Conservation (phyloP, 1,140 invertebrate species). For the Micrasema minimum region DNA sequence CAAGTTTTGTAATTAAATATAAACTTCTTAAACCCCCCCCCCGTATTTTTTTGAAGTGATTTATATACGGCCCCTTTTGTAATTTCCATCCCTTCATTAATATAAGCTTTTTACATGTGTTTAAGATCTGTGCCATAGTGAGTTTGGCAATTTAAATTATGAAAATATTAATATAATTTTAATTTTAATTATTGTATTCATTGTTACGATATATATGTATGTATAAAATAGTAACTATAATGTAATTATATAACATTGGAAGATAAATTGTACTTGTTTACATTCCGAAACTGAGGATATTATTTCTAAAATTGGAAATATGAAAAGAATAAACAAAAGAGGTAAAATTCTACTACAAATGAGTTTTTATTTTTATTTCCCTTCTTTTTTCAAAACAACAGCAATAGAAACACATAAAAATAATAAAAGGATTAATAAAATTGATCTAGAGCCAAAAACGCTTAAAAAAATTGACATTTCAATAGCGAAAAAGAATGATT, state of each 20-base stretch:
- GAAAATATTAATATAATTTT: slow-evolving; percentile 47
- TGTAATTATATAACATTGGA: slow-evolving; percentile 48
- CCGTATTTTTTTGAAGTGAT: too few relatives aligned
- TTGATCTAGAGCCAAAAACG: too few relatives aligned
- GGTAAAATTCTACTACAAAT: slow-evolving; percentile 46
- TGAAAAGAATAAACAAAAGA: slow-evolving; percentile 48
- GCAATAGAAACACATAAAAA: too few relatives aligned
- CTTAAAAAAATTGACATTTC: too few relatives aligned
- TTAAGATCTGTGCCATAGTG: slow-evolving; percentile 52
- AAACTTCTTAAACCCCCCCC: too few relatives aligned
- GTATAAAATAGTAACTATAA: slow-evolving; percentile 49
- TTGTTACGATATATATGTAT: slow-evolving; percentile 49
- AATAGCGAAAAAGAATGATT: too few relatives aligned
- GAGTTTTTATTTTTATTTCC: slow-evolving; percentile 13
- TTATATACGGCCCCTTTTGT: too few relatives aligned
- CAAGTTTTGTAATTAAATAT: too few relatives aligned
- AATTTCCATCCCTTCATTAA: too few relatives aligned
- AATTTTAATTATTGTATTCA: slow-evolving; percentile 51
- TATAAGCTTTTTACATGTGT: slow-evolving; percentile 32
- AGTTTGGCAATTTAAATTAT: slow-evolving; percentile 50
- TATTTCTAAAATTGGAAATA: slow-evolving; percentile 45
- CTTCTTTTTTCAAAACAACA: too few relatives aligned
- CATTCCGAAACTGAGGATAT: slow-evolving; percentile 51
- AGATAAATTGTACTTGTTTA: slow-evolving; percentile 50
- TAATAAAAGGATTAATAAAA: too few relatives aligned